Base-by-base conservation (phyloP, 2,797 vertebrate species). In the Chelonia mydas region DNA sequence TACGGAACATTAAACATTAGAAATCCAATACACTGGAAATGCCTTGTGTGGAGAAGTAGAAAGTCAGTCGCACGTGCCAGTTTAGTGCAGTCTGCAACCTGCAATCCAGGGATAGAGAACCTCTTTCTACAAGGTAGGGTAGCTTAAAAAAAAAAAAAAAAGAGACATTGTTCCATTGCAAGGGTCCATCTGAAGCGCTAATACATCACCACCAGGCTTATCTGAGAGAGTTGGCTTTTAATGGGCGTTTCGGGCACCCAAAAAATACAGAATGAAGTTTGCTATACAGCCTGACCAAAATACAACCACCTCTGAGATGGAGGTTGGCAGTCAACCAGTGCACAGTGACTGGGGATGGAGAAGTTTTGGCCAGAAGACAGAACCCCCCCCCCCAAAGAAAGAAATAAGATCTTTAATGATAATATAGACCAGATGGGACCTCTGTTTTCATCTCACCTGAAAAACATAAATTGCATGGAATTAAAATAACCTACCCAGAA, bases 391-490 rank as follows among this genome's bases (percentile, higher is more conserved):
- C 82, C 25, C 90, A 5, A 93, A 81, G 6, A 13, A 13, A 33
- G 31, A 33, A 61, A 61, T 33, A 61, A 33, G 59, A 17, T 7
- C 3, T 51, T 74, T 74, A 45, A n/a, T 80, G 51, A 86, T 53
- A 17, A 31, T 0, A 0, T 6, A 68, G 2, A 94, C n/a, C n/a
- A 88, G 21, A 54, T 23, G 53, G 21, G 53, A 54, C 53, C 53
- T 54, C 53, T 28, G 51, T 51, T 65, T 93, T 50, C 49, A 80
- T 1, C 37, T 85, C 54, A 65, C 83, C 72, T 81, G 10, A 88
- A 72, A 59, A 90, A 72, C 7, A 61, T 25, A 80, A 85, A 95
- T 25, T 15, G n/a, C 7, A 59, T 11, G 31, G 61, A 93, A 94
- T 84, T 57, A 19, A 85, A 83, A 93, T 2, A 88, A 2, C 6